These are phyloP conservation scores for Platysteira castanea DNA, from an alignment of 2,113 vertebrate genomes.

Conservation along the genomic window DNA sequence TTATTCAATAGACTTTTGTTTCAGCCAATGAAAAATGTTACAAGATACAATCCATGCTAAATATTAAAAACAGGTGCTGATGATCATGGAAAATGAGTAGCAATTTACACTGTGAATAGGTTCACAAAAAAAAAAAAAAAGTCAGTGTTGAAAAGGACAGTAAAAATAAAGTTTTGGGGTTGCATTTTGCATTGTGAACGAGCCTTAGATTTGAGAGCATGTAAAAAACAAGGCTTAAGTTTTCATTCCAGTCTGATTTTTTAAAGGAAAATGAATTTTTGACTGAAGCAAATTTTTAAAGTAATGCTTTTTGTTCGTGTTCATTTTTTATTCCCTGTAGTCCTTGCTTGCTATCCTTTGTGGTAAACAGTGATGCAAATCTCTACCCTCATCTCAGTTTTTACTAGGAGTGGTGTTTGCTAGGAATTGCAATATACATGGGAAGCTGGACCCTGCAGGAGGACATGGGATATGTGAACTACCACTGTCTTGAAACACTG, in stretches of 20 bases:
- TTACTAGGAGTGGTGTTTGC: neutral
- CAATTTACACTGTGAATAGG: neutral
- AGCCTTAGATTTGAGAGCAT: neutral
- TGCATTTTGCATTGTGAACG: neutral
- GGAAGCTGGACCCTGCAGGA: neutral
- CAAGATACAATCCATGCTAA: neutral
- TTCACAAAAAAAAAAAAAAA: neutral
- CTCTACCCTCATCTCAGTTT: neutral
- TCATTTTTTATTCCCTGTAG: neutral
- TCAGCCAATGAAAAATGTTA: neutral
- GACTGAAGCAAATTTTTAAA: neutral
- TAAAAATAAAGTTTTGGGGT: accelerated
- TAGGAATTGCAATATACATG: neutral
- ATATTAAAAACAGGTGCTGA: neutral
- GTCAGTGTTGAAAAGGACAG: neutral
- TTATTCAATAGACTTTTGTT: neutral
- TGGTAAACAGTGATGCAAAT: neutral
- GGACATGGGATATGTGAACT: neutral
- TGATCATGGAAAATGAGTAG: neutral
- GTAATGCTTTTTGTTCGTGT: neutral
- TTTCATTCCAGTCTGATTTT: neutral
- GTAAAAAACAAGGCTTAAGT: neutral
- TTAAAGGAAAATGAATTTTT: neutral
- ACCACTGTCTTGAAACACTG: neutral
- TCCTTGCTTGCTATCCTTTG: neutral